Evolutionary conservation across 2,888 invertebrate genomes (phyloP).

Genomic region (Omphaloscelis lunosa): DNA sequence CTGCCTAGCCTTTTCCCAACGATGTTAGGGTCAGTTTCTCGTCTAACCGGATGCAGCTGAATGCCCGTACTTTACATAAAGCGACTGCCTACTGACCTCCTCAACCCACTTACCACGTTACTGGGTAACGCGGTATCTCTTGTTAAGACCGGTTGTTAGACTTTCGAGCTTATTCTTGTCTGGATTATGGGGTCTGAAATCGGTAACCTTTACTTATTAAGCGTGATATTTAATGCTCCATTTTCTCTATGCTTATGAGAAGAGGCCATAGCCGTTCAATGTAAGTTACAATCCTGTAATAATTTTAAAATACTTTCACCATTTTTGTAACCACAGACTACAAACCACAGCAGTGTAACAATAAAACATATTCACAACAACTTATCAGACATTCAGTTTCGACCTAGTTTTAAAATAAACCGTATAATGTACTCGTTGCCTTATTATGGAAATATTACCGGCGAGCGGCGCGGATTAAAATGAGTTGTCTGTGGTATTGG

Average conservation of each 20-base stretch:
- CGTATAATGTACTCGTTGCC: constrained; percentile 37
- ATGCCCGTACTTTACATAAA: too few relatives aligned
- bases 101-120: too few relatives aligned
- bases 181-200: too few relatives aligned
- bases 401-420: constrained; percentile 54
- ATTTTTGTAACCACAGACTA: background rate
- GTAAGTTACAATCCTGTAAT: background rate
- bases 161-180: too few relatives aligned
- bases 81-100: too few relatives aligned
- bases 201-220: too few relatives aligned
- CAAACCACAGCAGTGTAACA: constrained; percentile 25
- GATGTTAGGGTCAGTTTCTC: too few relatives aligned
- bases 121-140: too few relatives aligned
- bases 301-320: background rate
- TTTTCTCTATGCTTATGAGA: background rate
- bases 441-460: constrained; percentile 38
- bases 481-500: background rate
- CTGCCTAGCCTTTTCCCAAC: too few relatives aligned
- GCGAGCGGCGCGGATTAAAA: background rate
- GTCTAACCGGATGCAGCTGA: too few relatives aligned
- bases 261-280: background rate
- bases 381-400: constrained; percentile 53
- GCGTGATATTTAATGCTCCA: background rate
- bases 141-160: too few relatives aligned
- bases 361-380: constrained; percentile 36